phyloP scores from a whole-genome alignment of 2,888 invertebrate genomes.

The Monoplex corrugatus region DNA sequence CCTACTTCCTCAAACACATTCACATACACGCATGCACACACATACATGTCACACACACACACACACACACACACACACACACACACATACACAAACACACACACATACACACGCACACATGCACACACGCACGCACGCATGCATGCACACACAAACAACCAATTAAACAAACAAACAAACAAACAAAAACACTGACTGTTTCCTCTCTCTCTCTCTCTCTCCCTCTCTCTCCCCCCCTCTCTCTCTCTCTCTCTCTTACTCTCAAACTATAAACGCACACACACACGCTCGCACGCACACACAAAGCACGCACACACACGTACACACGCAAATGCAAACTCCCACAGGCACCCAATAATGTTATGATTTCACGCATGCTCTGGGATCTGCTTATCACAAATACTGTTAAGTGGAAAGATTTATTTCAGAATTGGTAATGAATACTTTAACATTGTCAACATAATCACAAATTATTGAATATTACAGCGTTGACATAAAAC shows the following conservation, averaged over 20 bases:
- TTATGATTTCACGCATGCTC: background rate
- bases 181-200: background rate
- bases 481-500: no score
- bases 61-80: conserved; percentile 16
- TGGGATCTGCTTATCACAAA: background rate
- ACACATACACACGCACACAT: conserved; percentile 6
- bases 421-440: no score
- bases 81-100: background rate
- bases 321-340: background rate
- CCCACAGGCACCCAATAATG: background rate
- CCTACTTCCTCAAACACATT: background rate
- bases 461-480: background rate
- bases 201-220: background rate
- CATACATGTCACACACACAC: no score
- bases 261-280: no score
- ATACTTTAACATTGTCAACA: no score
- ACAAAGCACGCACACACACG: background rate
- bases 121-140: background rate
- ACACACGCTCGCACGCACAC: no score
- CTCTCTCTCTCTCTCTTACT: background rate
- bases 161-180: background rate
- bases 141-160: background rate
- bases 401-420: background rate
- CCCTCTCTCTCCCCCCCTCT: background rate
- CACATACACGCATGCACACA: conserved; percentile 28